Conservation (phyloP, 2,797 vertebrate species). For the Melanotaenia nigrans region DNA sequence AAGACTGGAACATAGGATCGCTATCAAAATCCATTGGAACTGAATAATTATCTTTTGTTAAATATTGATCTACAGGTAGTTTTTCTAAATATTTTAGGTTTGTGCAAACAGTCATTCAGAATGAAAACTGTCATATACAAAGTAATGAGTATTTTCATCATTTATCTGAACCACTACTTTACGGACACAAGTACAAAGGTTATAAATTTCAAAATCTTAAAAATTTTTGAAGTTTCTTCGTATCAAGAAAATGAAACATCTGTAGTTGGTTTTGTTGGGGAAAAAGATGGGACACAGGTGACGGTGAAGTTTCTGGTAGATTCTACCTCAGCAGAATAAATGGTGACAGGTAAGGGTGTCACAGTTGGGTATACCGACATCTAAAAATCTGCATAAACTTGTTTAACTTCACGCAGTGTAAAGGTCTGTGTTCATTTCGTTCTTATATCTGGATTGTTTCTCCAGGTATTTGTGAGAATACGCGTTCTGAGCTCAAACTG, state of each 20-base stretch:
- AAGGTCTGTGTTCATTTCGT: not conserved
- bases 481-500: not conserved
- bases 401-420: not conserved
- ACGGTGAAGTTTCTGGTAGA: not conserved
- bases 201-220: too few relatives aligned
- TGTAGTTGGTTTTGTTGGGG: too few relatives aligned
- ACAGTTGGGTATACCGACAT: not conserved
- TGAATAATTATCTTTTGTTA: slow-evolving; percentile 27
- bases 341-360: not conserved
- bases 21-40: slow-evolving; percentile 16
- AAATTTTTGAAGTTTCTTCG: too few relatives aligned
- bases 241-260: too few relatives aligned
- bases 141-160: too few relatives aligned
- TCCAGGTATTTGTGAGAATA: not conserved
- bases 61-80: slow-evolving; percentile 19
- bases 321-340: not conserved
- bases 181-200: too few relatives aligned
- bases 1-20: slow-evolving; percentile 8
- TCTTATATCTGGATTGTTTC: not conserved
- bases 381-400: not conserved
- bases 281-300: too few relatives aligned
- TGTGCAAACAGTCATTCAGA: too few relatives aligned
- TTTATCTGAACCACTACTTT: too few relatives aligned
- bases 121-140: too few relatives aligned
- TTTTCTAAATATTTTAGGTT: not conserved